These are phyloP conservation scores for Sinelater perroti DNA, from an alignment of 2,888 invertebrate genomes.

Conservation along the genomic window DNA sequence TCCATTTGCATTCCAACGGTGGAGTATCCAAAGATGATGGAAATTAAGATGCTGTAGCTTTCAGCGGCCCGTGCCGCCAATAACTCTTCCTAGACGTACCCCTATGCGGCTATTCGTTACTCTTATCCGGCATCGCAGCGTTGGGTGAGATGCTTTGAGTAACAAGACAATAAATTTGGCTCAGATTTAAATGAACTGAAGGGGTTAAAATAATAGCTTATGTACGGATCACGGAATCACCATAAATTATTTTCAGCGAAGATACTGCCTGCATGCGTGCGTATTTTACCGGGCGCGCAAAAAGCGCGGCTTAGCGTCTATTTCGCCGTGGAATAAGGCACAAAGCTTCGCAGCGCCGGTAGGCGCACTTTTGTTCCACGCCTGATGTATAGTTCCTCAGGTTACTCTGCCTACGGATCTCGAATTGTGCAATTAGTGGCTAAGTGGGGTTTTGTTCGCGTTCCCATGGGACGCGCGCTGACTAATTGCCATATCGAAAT, in stretches of 20 bases:
- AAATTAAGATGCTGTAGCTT: no score
- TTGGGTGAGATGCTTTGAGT: slow-evolving; percentile 15
- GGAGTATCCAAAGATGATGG: no score
- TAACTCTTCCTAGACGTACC: slow-evolving; percentile 6
- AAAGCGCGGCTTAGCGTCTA: slow-evolving; percentile 11
- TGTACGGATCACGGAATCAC: slow-evolving; percentile 28
- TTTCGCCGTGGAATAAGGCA: slow-evolving; percentile 4
- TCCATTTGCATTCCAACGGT: no score
- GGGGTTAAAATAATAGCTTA: slow-evolving; percentile 23
- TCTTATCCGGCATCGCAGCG: slow-evolving; percentile 2
- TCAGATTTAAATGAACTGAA: slow-evolving; percentile 20
- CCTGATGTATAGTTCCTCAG: slow-evolving; percentile 21
- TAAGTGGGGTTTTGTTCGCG: no score
- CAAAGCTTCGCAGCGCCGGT: slow-evolving; percentile 10
- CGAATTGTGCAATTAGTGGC: no score
- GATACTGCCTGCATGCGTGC: slow-evolving; percentile 1
- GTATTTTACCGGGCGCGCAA: not conserved
- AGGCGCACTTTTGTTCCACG: slow-evolving; percentile 20
- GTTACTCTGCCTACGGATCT: slow-evolving; percentile 12
- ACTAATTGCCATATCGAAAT: no score
- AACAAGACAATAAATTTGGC: slow-evolving; percentile 34
- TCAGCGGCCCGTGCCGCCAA: not conserved
- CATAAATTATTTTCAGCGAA: slow-evolving; percentile 37
- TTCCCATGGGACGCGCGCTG: no score
- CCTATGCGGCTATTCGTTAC: slow-evolving; percentile 7